Percentiles rank a stretch among this genome's conserved stretches.
phyloP scores from a whole-genome alignment of 2,113 vertebrate species.

The Lasiurus cinereus region DNA sequence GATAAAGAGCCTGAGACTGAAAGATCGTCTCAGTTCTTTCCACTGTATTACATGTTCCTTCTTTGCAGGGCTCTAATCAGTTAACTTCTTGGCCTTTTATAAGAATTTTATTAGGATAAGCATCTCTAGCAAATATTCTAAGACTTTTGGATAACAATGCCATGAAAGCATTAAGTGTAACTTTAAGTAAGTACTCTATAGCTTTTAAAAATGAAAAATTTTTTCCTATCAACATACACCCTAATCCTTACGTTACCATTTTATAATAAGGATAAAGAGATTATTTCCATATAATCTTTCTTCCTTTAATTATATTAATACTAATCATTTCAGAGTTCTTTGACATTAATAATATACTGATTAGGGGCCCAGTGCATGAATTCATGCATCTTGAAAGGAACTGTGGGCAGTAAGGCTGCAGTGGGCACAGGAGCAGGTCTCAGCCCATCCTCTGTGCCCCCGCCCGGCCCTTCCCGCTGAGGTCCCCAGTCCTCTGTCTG shows the following conservation, averaged over 20 bases:
- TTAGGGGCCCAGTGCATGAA: too few species aligned
- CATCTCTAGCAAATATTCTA: conserved; percentile 39
- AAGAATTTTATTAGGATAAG: conserved; percentile 34
- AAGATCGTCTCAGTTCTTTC: conserved; percentile 40
- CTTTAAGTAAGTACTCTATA: background rate
- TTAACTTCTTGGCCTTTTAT: conserved; percentile 48
- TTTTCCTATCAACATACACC: background rate
- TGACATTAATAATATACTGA: conserved; percentile 22
- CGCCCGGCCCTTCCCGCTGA: too few species aligned
- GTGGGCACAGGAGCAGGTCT: too few species aligned
- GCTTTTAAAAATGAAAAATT: conserved; percentile 10
- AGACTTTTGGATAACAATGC: conserved; percentile 27
- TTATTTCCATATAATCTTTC: background rate
- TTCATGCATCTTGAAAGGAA: too few species aligned
- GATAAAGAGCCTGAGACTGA: background rate
- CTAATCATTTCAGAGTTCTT: conserved; percentile 51
- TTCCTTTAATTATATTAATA: conserved; percentile 49
- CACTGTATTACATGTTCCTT: conserved; percentile 4
- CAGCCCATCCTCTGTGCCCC: too few species aligned
- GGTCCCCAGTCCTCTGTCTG: too few species aligned
- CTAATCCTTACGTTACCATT: conserved; percentile 46
- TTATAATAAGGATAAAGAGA: conserved; percentile 48
- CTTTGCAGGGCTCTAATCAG: conserved; percentile 40
- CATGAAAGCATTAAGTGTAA: conserved; percentile 35
- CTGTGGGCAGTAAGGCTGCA: too few species aligned